Evolutionary conservation across 2,888 invertebrate species (phyloP).

Genomic region (Scotopteryx bipunctaria): DNA sequence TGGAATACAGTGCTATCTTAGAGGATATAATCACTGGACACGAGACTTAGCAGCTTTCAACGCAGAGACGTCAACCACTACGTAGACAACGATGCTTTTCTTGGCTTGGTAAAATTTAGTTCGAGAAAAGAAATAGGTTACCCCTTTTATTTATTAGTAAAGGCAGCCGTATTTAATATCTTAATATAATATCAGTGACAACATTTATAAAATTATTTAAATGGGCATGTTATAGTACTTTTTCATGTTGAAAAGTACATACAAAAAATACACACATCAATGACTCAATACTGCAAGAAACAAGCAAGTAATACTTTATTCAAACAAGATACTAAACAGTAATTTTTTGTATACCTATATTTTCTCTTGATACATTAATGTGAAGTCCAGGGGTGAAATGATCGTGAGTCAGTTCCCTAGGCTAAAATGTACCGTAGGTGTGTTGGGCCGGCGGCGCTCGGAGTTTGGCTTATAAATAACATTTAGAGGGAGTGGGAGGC

Average conservation of each 20-base stretch:
- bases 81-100: neutral
- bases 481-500: slow-evolving; percentile 74
- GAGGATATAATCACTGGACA: slow-evolving; percentile 18
- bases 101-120: neutral
- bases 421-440: slow-evolving; percentile 63
- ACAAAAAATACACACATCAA: too few relatives aligned
- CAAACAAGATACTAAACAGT: too few relatives aligned
- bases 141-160: too few relatives aligned
- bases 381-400: slow-evolving; percentile 12
- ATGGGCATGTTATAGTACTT: too few relatives aligned
- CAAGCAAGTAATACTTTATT: too few relatives aligned
- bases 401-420: slow-evolving; percentile 53
- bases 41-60: neutral
- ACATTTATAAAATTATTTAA: too few relatives aligned
- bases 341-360: too few relatives aligned
- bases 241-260: too few relatives aligned
- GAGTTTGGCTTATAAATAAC: slow-evolving; percentile 79
- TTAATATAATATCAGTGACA: too few relatives aligned
- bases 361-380: neutral
- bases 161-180: too few relatives aligned
- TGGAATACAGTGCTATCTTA: slow-evolving; percentile 1
- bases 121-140: too few relatives aligned
- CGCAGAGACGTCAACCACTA: neutral
- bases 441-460: slow-evolving; percentile 55
- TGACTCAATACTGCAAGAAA: too few relatives aligned